Base-by-base conservation (phyloP, 2,113 vertebrate species). In the Stegostoma tigrinum region DNA sequence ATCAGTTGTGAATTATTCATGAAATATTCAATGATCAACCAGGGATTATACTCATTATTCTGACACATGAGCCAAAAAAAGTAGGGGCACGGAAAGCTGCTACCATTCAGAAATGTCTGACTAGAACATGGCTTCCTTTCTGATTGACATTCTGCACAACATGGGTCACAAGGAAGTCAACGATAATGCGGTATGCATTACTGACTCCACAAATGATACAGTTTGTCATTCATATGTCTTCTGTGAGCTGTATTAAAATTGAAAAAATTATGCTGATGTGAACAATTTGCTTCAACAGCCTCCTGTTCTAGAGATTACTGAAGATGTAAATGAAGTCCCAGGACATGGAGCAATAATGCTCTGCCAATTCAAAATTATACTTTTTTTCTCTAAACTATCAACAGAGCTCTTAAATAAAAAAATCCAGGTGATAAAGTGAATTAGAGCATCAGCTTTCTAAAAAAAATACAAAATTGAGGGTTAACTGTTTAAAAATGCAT, bases 201-300 rank as follows among this genome's bases (percentile, higher is more conserved):
- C 66, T 48, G 68, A 48, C 68, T 72, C 94, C 94, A 95, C 38
- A 75, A 72, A 30, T 45, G 38, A 70, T 27, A 52, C 67, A 10
- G 2, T 72, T 67, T 72, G 45, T 72, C 64, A 68, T 64, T 90
- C n/a, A 42, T 94, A 27, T 68, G 24, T 75, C 34, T 70, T 72
- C 27, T 27, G 24, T 72, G 94, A 19, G 15, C 27, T 72, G n/a
- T 17, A 95, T 72, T 72, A 52, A 23, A 72, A 45, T 70, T 52
- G 42, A 5, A 72, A 95, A 95, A 27, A 72, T 72, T 72, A 8
- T 95, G 2, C 42, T 27, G 42, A 68, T 38, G 6, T 2, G 30
- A 70, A 72, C 68, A 45, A 68, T 72, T 95, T 95, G 94, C 42
- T 70, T 93, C 15, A 93, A 93, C 89, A 30, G 67, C 67, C 64